Evolutionary conservation across 2,113 vertebrate genomes (phyloP), one percentile per base, ranked within the genome.

Genomic region (Pluvialis apricaria): DNA sequence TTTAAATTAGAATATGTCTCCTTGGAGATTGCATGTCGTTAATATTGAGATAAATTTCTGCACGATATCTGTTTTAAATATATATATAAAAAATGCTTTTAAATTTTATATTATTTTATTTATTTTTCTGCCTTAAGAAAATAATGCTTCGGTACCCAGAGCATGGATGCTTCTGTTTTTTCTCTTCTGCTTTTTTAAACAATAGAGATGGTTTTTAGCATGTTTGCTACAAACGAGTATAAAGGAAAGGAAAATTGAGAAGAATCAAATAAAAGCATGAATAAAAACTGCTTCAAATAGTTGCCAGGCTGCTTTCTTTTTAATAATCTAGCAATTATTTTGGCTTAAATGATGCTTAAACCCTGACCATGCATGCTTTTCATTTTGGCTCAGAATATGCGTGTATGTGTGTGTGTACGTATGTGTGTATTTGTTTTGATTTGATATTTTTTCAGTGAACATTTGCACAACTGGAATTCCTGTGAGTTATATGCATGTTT

Each of bases 11-110:
- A 90, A 62, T 97, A 61, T 24, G 54, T 97, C 90, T 97, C 96
- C 92, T 97, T 96, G 97, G 96, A 97, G 94, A 97, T 98, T 98
- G 98, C 98, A 98, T 98, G 98, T 66, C 68, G 78, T 96, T 96
- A 95, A 96, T 95, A 91, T 34, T 77, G 49, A 78, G 91, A 93
- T 94, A 96, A 96, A 97, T 98, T 96, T 97, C 81, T 98, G 98
- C 98, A 98, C 65, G 97, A 75, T 97, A 69, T 93, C 32, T 82
- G 66, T 96, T 92, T 96, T 92, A 95, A 97, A 96, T 95, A 61
- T 78, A 94, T 54, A 90, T 96, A 97, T 92, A 19, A 90, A 96
- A 97, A 93, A n/a, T n/a, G 58, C 94, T 94, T 95, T 88, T 79
- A 83, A 95, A 78, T 93, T 82, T 40, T n/a, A 3, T 8, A 87